Evolutionary conservation across 2,888 invertebrate species (phyloP), one percentile per base, ranked within the genome.

Genomic region (Eustalomyia histrio): DNA sequence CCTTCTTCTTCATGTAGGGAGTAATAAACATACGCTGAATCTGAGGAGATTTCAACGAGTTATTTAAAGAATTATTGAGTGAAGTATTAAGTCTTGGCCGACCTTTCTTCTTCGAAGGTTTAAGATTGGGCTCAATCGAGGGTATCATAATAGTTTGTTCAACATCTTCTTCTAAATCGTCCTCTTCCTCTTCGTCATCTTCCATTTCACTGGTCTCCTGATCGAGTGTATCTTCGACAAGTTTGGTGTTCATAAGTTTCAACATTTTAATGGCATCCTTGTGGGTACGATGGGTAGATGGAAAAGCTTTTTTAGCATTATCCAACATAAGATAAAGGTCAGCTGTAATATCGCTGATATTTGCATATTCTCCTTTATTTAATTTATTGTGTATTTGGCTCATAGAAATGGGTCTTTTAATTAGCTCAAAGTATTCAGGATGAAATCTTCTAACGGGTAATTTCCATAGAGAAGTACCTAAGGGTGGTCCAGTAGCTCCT

Each of bases 301-400:
- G 92, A 90, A 97, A 97, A 89, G 97, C 97, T 86, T 95, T 94
- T 89, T 96, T 96, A 12, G 99, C 99, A 91, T 99, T 99, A 88
- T 98, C 97, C 90, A 99, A 97, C 95, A 99, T 97, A 63, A 98
- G 94, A 88, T 97, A 97, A 92, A 99, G 93, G 89, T 99, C 99
- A 0, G 95, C 95, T 0, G 97, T 97, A 53, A 99, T 94, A 89
- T 98, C 97, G 33, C 95, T 95, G 0, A 98, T 92, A 12, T 95
- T 96, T 0, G 95, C 95, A 88, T 97, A 97, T 84, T 93, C 94
- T 24, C 95, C 95, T 84, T 94, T 94, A 86, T 94, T 93, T n/a
- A 97, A 92, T 89, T 96, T 97, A 75, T 94, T 94, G 84, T 94
- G 93, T 80, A 99, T 98, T 91, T 98, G 97, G 84, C 95, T 94